phyloP scores from a whole-genome alignment of 2,888 invertebrate genomes.

The Synergus itoensis region DNA sequence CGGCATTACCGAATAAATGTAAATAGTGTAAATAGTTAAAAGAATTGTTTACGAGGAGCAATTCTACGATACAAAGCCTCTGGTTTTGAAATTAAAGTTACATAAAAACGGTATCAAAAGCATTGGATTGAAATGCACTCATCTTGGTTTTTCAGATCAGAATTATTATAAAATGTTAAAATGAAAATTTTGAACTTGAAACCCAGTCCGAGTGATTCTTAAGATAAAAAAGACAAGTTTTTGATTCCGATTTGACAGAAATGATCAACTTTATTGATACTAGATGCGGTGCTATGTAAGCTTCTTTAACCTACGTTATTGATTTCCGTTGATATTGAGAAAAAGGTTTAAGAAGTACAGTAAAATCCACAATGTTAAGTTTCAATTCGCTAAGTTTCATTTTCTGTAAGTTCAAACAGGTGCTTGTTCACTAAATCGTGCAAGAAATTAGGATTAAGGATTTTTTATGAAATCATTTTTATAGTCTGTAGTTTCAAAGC shows the following conservation, averaged over 20 bases:
- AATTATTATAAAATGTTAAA: background rate
- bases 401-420: slow-evolving; percentile 45
- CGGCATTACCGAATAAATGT: slow-evolving; percentile 54
- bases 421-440: slow-evolving; percentile 55
- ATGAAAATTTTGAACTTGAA: slow-evolving; percentile 15
- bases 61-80: background rate
- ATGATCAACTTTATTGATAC: slow-evolving; percentile 56
- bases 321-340: slow-evolving; percentile 48
- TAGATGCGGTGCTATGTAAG: slow-evolving; percentile 67
- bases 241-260: slow-evolving; percentile 39
- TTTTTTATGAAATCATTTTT: slow-evolving; percentile 63
- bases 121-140: background rate
- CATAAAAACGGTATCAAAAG: slow-evolving; percentile 9
- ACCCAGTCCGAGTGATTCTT: background rate
- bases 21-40: slow-evolving; percentile 54
- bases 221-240: slow-evolving; percentile 40
- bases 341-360: slow-evolving; percentile 50
- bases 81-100: background rate
- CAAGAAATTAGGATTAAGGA: slow-evolving; percentile 63
- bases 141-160: background rate
- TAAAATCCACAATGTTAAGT: slow-evolving; percentile 44
- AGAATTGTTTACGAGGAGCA: slow-evolving; percentile 15
- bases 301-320: slow-evolving; percentile 50
- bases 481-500: slow-evolving; percentile 48
- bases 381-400: slow-evolving; percentile 49